phyloP scores from a whole-genome alignment of 2,888 invertebrate genomes.

The Xestia sexstrigata region DNA sequence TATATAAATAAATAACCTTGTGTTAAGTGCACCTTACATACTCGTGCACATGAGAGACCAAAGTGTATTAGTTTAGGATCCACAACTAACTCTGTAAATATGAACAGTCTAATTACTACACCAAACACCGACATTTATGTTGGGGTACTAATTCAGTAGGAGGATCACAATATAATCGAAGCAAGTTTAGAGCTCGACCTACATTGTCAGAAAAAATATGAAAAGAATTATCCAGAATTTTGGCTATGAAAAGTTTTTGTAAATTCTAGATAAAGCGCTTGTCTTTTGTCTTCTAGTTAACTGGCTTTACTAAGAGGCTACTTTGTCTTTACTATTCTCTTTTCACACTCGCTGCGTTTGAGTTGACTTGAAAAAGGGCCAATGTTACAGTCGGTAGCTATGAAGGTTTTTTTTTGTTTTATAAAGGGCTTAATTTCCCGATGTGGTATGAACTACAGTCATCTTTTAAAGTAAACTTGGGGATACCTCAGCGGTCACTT shows the following conservation, averaged over 20 bases:
- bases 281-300: neutral
- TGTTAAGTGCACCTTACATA: slow-evolving; percentile 23
- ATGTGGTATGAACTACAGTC: too few species aligned
- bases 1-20: neutral
- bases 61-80: slow-evolving; percentile 65
- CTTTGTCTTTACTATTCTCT: neutral
- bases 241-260: slow-evolving; percentile 10
- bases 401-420: too few species aligned
- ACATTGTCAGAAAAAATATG: slow-evolving; percentile 7
- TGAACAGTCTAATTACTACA: slow-evolving; percentile 64
- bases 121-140: slow-evolving; percentile 51
- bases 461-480: neutral
- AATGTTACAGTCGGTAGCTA: too few species aligned
- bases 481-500: slow-evolving; percentile 2
- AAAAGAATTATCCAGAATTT: slow-evolving; percentile 1
- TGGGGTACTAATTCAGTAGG: slow-evolving; percentile 35
- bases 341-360: neutral
- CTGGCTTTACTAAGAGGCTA: neutral
- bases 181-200: slow-evolving; percentile 11
- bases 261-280: neutral
- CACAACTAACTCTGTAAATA: slow-evolving; percentile 59
- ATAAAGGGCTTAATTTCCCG: too few species aligned
- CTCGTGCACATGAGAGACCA: slow-evolving; percentile 1
- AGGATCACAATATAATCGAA: slow-evolving; percentile 9
- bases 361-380: neutral